Conservation (phyloP, 1,140 invertebrate genomes). For the Habropoda laboriosa region DNA sequence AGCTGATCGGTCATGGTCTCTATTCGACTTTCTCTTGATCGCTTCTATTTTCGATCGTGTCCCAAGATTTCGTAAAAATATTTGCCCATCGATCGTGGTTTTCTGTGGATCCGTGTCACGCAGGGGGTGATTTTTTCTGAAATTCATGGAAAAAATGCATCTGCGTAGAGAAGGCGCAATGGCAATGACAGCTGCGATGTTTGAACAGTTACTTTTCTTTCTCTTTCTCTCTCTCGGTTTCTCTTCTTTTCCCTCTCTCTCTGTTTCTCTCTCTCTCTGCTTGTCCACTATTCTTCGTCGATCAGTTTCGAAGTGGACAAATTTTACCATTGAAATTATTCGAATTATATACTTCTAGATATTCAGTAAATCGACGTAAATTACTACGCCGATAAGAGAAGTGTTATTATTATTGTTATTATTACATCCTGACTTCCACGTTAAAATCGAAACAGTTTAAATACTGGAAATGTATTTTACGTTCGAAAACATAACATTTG, state of each 20-base stretch:
- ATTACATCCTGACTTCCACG: background rate
- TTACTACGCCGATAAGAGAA: too few relatives aligned
- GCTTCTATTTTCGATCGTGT: background rate
- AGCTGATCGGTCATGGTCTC: slow-evolving; percentile 85
- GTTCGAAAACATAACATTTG: background rate
- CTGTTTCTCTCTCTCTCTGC: too few relatives aligned
- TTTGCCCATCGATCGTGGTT: background rate
- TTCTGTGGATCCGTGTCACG: too few relatives aligned
- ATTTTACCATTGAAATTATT: slow-evolving; percentile 2
- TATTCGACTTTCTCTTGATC: slow-evolving; percentile 40
- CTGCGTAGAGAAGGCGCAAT: slow-evolving; percentile 66
- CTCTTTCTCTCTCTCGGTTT: background rate
- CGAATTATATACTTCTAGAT: background rate
- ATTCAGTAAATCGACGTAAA: background rate
- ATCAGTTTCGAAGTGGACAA: slow-evolving; percentile 2
- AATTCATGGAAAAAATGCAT: slow-evolving; percentile 44
- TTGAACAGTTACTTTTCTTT: slow-evolving; percentile 39
- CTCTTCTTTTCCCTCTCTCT: slow-evolving; percentile 1
- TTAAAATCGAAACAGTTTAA: background rate
- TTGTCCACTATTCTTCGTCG: background rate
- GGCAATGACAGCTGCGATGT: slow-evolving; percentile 78
- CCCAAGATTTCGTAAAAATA: background rate
- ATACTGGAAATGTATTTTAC: background rate
- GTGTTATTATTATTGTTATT: slow-evolving; percentile 6
- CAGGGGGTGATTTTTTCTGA: background rate